Evolutionary conservation across 2,888 invertebrate species (phyloP).

Genomic region (Drosophila austrosaltans): DNA sequence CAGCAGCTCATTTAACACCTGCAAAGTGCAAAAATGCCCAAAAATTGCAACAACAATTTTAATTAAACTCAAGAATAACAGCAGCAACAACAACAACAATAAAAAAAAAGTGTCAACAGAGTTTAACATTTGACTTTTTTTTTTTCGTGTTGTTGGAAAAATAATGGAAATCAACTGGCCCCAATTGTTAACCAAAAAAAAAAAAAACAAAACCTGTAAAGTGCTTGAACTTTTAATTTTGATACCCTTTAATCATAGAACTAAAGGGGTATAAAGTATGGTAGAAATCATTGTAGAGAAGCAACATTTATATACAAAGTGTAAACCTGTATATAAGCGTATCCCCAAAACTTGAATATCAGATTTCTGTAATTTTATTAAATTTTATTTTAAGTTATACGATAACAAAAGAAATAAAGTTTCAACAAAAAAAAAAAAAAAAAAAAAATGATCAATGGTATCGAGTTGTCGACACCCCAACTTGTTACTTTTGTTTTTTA

Average conservation of each 20-base stretch:
- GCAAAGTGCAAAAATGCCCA: slow-evolving; percentile 54
- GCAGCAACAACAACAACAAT: neutral
- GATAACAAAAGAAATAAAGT: too few relatives aligned
- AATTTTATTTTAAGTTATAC: too few relatives aligned
- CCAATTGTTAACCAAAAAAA: slow-evolving; percentile 31
- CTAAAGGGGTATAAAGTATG: too few relatives aligned
- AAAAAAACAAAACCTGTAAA: slow-evolving; percentile 54
- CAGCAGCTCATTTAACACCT: slow-evolving; percentile 54
- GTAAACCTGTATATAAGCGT: too few relatives aligned
- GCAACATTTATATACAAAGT: too few relatives aligned
- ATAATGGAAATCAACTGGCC: slow-evolving; percentile 40
- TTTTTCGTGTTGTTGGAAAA: slow-evolving; percentile 26
- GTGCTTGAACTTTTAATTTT: slow-evolving; percentile 62
- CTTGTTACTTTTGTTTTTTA: slow-evolving; percentile 35
- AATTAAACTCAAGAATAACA: slow-evolving; percentile 44
- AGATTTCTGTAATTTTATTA: too few relatives aligned
- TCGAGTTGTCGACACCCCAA: too few relatives aligned
- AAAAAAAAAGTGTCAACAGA: slow-evolving; percentile 63
- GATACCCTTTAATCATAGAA: neutral
- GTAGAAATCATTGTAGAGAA: too few relatives aligned
- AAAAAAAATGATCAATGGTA: too few relatives aligned
- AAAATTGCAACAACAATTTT: slow-evolving; percentile 29
- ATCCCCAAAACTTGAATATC: too few relatives aligned
- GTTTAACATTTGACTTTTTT: slow-evolving; percentile 69
- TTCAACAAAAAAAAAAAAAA: too few relatives aligned